Conservation (phyloP, 1,140 invertebrate species). For the Drosophila kurseongensis region DNA sequence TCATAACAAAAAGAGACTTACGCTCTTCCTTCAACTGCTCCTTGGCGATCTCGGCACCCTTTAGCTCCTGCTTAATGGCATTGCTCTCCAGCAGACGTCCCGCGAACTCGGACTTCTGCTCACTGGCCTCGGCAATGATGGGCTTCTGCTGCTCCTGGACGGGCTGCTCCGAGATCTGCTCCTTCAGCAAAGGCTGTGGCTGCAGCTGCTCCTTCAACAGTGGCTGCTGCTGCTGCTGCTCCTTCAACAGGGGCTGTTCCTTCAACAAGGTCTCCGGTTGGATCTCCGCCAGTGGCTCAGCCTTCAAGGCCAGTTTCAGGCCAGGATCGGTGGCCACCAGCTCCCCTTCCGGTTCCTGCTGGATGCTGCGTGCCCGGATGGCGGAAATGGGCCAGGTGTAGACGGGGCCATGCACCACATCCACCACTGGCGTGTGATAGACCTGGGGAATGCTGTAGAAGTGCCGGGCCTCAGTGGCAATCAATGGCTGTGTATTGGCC, state of each 20-base stretch:
- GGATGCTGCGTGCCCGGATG: slow-evolving; percentile 77
- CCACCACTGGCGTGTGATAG: slow-evolving; percentile 71
- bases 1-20: slow-evolving; percentile 24
- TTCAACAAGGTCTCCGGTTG: slow-evolving; percentile 19
- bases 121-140: slow-evolving; percentile 46
- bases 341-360: slow-evolving; percentile 46
- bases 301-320: slow-evolving; percentile 40
- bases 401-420: slow-evolving; percentile 67
- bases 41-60: slow-evolving; percentile 30
- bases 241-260: slow-evolving; percentile 55
- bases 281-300: slow-evolving; percentile 31
- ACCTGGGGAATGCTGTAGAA: slow-evolving; percentile 73
- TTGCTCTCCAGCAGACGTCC: slow-evolving; percentile 64
- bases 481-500: slow-evolving; percentile 66
- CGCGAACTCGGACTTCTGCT: slow-evolving; percentile 57
- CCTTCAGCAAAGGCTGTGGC: slow-evolving; percentile 3
- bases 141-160: slow-evolving; percentile 18
- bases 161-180: slow-evolving; percentile 48
- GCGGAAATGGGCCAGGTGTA: slow-evolving; percentile 70
- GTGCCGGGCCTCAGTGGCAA: slow-evolving; percentile 66
- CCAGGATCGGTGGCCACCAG: slow-evolving; percentile 21
- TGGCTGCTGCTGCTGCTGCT: slow-evolving; percentile 56
- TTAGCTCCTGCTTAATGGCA: slow-evolving; percentile 57
- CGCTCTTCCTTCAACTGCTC: slow-evolving; percentile 53
- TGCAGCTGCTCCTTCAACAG: slow-evolving; percentile 37